Base-by-base conservation (phyloP, 2,113 vertebrate species). In the Danionella cerebrum region DNA sequence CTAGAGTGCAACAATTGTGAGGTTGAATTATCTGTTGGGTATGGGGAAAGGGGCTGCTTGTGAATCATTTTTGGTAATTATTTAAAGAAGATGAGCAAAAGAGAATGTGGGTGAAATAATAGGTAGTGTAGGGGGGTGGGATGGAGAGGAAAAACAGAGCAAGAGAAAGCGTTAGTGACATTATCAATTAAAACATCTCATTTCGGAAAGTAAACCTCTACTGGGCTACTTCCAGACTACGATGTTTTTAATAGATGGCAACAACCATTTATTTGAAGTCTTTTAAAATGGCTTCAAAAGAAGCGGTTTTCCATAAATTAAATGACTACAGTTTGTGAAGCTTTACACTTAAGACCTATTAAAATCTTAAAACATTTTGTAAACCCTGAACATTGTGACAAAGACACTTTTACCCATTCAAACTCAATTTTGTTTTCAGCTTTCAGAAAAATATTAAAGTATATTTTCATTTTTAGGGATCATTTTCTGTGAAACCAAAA, bases 21-120 rank as follows among this genome's bases (percentile, higher is more conserved):
- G 44, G 60, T 19, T 48, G 59, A 10, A 64, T 78, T 60, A 70
- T 89, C 85, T 76, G 71, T 69, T 74, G 76, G 75, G 71, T 86
- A 87, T 70, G 79, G 71, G 76, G 89, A 76, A n/a, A 86, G 81
- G 79, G 84, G 78, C 70, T 74, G 77, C 44, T 82, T 54, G 65
- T n/a, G 65, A 74, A 25, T 48, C 51, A 29, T 38, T n/a, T 47
- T 60, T 52, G 35, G 22, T 63, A 71, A 66, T 69, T n/a, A n/a
- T n/a, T n/a, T n/a, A n/a, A n/a, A n/a, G n/a, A n/a, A n/a, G n/a
- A n/a, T n/a, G n/a, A n/a, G n/a, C n/a, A n/a, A n/a, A n/a, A n/a
- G n/a, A n/a, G n/a, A n/a, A n/a, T n/a, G n/a, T n/a, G n/a, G n/a
- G n/a, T 51, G 5, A 72, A 44, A 16, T 31, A 42, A 24, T 33